Percentiles rank a stretch among this genome's conserved stretches.
Evolutionary conservation across 2,888 invertebrate genomes (phyloP).

Genomic region (Atrina japonica): DNA sequence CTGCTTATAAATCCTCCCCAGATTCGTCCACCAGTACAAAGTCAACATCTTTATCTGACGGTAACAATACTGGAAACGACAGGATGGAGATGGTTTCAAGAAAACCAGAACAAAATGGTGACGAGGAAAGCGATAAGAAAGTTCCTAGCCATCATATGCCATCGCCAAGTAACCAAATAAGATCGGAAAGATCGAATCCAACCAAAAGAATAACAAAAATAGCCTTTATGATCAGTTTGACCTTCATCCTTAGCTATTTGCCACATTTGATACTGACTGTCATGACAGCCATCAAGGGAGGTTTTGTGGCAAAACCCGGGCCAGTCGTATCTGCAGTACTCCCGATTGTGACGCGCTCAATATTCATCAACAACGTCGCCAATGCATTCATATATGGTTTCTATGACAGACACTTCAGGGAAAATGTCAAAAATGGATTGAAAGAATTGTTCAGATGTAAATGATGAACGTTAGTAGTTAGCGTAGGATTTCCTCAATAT

Average conservation of each 20-base stretch:
- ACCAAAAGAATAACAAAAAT: slow-evolving; percentile 33
- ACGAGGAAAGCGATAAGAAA: too few relatives aligned
- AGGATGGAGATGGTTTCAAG: too few relatives aligned
- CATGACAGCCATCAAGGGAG: slow-evolving; percentile 32
- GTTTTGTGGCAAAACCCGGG: slow-evolving; percentile 34
- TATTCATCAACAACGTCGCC: slow-evolving; percentile 35
- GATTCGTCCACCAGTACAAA: slow-evolving; percentile 9
- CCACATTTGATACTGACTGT: slow-evolving; percentile 25
- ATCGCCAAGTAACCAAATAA: background rate
- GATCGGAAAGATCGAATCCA: background rate
- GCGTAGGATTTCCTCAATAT: too few relatives aligned
- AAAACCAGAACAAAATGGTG: too few relatives aligned
- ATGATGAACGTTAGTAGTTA: too few relatives aligned
- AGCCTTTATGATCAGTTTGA: slow-evolving; percentile 26
- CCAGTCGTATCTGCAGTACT: slow-evolving; percentile 38
- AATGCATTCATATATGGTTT: slow-evolving; percentile 42
- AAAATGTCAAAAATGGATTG: background rate
- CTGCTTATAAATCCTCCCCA: background rate
- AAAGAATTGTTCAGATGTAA: background rate
- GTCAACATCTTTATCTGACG: background rate
- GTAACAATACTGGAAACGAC: too few relatives aligned
- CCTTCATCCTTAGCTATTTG: slow-evolving; percentile 39
- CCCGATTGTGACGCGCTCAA: slow-evolving; percentile 37
- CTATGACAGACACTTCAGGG: slow-evolving; percentile 30
- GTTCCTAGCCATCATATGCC: too few relatives aligned